These are phyloP conservation scores for rat (Rattus norvegicus) DNA, from an alignment of 2,113 vertebrate genomes.

Conservation along the genomic window DNA sequence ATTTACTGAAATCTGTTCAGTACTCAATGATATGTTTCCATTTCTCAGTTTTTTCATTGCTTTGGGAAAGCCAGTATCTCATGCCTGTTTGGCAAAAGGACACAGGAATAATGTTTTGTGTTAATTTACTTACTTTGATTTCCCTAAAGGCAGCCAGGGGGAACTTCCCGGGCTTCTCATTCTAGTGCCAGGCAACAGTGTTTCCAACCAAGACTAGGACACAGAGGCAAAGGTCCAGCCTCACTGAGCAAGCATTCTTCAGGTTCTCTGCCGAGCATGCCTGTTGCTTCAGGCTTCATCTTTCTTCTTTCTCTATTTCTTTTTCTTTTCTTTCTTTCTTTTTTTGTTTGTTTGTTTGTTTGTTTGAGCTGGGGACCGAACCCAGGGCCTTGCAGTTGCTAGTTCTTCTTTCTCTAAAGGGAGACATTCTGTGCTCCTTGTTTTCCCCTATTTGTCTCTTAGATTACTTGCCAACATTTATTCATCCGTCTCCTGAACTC, in stretches of 20 bases:
- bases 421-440: neutral
- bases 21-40: neutral
- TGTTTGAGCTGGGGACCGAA: too few relatives aligned
- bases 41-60: neutral
- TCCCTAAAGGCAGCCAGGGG: too few relatives aligned
- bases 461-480: neutral
- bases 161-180: rapidly evolving
- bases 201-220: neutral
- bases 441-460: neutral
- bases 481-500: neutral
- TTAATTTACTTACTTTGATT: neutral
- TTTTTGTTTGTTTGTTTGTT: too few relatives aligned
- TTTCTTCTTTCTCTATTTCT: neutral
- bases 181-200: rapidly evolving
- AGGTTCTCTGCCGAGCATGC: too few relatives aligned
- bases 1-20: neutral
- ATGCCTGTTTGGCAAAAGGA: neutral
- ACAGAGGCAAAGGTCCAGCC: neutral
- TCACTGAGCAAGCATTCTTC: neutral
- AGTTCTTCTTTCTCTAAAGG: neutral
- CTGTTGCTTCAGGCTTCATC: neutral
- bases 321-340: too few relatives aligned
- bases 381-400: too few relatives aligned
- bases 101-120: neutral
- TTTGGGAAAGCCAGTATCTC: neutral